phyloP scores from a whole-genome alignment of 2,888 invertebrate species.

The Ichneumoninae sp. region DNA sequence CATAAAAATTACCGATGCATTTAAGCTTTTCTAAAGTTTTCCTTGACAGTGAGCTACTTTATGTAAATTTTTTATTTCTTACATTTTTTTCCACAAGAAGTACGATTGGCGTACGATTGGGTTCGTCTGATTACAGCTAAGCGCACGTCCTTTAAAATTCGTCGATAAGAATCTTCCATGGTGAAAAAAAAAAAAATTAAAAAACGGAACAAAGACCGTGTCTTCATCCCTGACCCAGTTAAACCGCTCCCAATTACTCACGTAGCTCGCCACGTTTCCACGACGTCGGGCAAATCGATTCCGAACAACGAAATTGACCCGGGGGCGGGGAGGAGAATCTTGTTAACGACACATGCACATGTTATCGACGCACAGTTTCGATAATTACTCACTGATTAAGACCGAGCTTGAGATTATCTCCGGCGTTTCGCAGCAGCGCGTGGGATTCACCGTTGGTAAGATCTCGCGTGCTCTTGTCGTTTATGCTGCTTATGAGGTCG shows the following conservation, averaged over 20 bases:
- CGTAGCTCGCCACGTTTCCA: constrained; percentile 25
- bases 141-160: too few species aligned
- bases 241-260: constrained; percentile 43
- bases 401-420: constrained; percentile 88
- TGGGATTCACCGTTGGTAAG: constrained; percentile 91
- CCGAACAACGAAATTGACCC: constrained; percentile 36
- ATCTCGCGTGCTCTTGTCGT: constrained; percentile 88
- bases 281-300: constrained; percentile 56
- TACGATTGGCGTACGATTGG: too few species aligned
- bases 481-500: constrained; percentile 92
- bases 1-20: too few species aligned
- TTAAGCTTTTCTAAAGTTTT: too few species aligned
- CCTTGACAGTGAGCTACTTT: too few species aligned
- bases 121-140: too few species aligned
- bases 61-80: too few species aligned
- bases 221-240: constrained; percentile 56
- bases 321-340: constrained; percentile 25
- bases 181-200: background rate
- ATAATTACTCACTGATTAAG: constrained; percentile 89
- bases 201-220: constrained; percentile 5
- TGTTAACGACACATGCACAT: constrained; percentile 39
- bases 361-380: constrained; percentile 53
- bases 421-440: constrained; percentile 89
- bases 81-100: too few species aligned
- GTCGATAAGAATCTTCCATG: too few species aligned